Conservation (phyloP, 1,140 invertebrate species). For the Brachionus manjavacas region DNA sequence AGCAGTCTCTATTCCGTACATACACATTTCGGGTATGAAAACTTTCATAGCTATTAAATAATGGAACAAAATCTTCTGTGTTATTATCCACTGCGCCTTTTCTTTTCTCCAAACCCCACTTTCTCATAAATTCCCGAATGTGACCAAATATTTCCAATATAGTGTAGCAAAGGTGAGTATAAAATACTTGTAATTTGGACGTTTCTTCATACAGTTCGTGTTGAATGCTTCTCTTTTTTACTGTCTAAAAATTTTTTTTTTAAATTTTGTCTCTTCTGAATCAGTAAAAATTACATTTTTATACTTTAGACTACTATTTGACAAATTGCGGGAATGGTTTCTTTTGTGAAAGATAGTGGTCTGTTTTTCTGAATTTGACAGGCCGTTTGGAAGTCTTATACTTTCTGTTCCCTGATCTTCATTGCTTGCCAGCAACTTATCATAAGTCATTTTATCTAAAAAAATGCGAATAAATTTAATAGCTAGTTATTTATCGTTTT, state of each 20-base stretch:
- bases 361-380: not conserved
- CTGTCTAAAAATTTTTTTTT: not conserved
- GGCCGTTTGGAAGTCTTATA: not conserved
- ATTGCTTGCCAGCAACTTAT: not conserved
- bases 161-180: slow-evolving; percentile 7
- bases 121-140: not conserved
- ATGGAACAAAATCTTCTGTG: slow-evolving; percentile 70
- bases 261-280: not conserved
- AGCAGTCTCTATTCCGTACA: slow-evolving; percentile 80
- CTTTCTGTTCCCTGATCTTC: not conserved
- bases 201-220: not conserved
- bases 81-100: slow-evolving; percentile 48
- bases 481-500: not conserved
- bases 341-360: not conserved
- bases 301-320: not conserved
- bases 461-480: not conserved
- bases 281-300: not conserved
- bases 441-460: slow-evolving; percentile 17
- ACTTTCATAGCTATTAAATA: slow-evolving; percentile 85
- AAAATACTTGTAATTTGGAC: slow-evolving; percentile 7
- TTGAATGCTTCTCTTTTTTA: not conserved
- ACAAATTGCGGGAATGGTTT: not conserved
- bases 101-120: not conserved
- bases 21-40: slow-evolving; percentile 92
- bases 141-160: not conserved